A percentile compares a stretch with the other conserved stretches of the same genome.
phyloP scores from a whole-genome alignment of 2,797 vertebrate genomes.

The Gymnopithys bicolor region DNA sequence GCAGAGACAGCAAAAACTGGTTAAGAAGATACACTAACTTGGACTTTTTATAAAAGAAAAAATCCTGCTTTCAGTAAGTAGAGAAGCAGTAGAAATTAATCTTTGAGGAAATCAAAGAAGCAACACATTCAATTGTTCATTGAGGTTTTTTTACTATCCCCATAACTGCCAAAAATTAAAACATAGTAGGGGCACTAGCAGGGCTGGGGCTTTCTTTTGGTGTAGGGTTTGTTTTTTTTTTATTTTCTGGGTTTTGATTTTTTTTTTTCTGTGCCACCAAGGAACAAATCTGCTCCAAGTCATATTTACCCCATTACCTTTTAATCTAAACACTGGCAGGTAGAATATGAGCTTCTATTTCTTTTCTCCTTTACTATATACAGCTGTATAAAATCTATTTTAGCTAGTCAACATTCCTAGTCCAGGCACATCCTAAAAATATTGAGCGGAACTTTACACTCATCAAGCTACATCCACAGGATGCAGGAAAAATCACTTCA shows the following conservation, averaged over 20 bases:
- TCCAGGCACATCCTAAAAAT: not conserved
- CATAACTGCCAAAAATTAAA: not conserved
- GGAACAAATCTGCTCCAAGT: not conserved
- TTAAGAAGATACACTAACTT: not conserved
- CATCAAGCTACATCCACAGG: slow-evolving; percentile 18
- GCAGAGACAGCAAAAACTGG: not conserved
- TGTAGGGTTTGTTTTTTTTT: not conserved
- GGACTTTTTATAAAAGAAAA: not conserved
- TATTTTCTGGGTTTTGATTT: not conserved
- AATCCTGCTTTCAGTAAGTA: not conserved
- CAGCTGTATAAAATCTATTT: not conserved
- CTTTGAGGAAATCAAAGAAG: not conserved
- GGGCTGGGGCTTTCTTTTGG: not conserved
- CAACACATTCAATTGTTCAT: not conserved
- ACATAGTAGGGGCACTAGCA: not conserved
- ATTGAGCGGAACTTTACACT: not conserved
- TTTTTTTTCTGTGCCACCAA: not conserved
- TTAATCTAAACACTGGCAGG: not conserved
- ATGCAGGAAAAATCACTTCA: slow-evolving; percentile 26
- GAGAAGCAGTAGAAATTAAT: not conserved
- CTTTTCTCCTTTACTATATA: not conserved
- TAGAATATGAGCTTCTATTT: not conserved
- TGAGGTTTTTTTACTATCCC: not conserved
- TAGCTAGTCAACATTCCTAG: slow-evolving; percentile 11
- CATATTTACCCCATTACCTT: not conserved